phyloP scores from a whole-genome alignment of 2,797 vertebrate genomes.

The Xiphophorus birchmanni region DNA sequence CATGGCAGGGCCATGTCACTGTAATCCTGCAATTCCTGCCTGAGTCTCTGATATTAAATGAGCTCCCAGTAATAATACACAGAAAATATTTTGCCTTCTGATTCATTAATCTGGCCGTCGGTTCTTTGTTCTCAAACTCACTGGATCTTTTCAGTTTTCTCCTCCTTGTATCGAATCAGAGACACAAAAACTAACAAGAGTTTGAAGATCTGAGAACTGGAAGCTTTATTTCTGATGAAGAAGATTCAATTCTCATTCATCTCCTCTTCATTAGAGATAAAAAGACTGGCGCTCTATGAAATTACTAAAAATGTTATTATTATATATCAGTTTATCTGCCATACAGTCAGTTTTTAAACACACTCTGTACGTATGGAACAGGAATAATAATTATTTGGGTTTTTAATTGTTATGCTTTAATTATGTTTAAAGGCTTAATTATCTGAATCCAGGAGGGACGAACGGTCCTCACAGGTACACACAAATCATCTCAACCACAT shows the following conservation, averaged over 20 bases:
- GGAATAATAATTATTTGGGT: not conserved
- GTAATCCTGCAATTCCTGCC: not conserved
- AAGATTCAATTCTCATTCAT: too few relatives aligned
- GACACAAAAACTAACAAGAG: not conserved
- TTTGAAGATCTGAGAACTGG: not conserved
- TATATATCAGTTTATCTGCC: not conserved
- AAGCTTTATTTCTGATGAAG: not conserved
- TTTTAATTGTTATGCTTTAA: slow-evolving; percentile 1
- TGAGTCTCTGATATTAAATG: not conserved
- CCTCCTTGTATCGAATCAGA: not conserved
- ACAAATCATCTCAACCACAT: not conserved
- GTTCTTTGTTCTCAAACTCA: not conserved
- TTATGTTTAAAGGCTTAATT: not conserved
- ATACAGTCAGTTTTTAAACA: not conserved
- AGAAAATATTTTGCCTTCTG: not conserved
- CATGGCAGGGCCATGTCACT: not conserved
- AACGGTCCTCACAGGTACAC: not conserved
- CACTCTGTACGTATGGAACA: not conserved
- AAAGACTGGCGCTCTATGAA: not conserved
- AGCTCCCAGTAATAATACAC: not conserved
- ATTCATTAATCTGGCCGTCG: not conserved
- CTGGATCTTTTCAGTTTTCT: not conserved
- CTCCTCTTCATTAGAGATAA: too few relatives aligned
- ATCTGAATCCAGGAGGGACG: not conserved
- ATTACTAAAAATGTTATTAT: not conserved